phyloP scores from a whole-genome alignment of 2,888 invertebrate genomes.

The Lissocephala sabroskyi region DNA sequence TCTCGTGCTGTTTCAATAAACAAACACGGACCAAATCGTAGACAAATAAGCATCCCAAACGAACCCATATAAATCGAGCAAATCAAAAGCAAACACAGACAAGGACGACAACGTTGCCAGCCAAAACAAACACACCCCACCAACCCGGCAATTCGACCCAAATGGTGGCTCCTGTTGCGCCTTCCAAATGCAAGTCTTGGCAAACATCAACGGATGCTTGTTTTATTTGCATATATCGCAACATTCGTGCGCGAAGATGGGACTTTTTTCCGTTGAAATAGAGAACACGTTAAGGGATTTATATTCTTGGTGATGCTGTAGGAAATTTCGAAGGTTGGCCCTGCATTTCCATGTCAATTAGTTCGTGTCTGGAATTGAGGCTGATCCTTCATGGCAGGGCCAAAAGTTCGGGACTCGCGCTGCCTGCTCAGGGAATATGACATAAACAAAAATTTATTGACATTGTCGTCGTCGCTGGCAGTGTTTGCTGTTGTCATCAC shows the following conservation, averaged over 20 bases:
- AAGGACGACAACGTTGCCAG: constrained; percentile 14
- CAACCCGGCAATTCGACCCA: no score
- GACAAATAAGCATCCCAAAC: constrained; percentile 38
- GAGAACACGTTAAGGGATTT: no score
- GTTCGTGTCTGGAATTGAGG: constrained; percentile 33
- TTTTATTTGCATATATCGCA: constrained; percentile 59
- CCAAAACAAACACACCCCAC: no score
- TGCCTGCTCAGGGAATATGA: constrained; percentile 1
- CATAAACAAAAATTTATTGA: constrained; percentile 24
- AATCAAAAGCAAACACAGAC: constrained; percentile 54
- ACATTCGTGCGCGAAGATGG: constrained; percentile 32
- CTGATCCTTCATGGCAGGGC: no score
- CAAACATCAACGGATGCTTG: constrained; percentile 35
- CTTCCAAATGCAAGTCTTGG: not conserved
- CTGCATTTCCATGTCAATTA: constrained; percentile 54
- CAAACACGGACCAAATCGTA: constrained; percentile 42
- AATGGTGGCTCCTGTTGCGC: no score
- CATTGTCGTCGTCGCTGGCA: constrained; percentile 8
- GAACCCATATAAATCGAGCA: constrained; percentile 34
- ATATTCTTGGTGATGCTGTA: no score
- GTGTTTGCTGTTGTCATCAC: constrained; percentile 28
- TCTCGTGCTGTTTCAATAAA: constrained; percentile 43
- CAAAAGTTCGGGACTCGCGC: not conserved
- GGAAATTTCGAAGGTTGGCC: not conserved
- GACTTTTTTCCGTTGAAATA: constrained; percentile 5